Conservation (phyloP, 2,797 vertebrate genomes). For the Epinephelus coioides region DNA sequence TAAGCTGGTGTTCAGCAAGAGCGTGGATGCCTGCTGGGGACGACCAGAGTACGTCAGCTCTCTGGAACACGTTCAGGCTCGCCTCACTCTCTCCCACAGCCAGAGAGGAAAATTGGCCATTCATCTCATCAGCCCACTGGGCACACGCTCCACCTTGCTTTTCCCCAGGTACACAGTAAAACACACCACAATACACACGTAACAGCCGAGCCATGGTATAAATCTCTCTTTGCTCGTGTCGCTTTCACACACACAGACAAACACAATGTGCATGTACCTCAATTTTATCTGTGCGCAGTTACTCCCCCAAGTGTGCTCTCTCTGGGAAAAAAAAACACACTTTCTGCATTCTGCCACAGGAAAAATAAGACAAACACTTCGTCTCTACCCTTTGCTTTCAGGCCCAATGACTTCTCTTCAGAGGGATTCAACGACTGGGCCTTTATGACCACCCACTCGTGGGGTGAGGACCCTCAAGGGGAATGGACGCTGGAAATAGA, state of each 20-base stretch:
- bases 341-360: not conserved
- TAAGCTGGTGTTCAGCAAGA: constrained; percentile 91
- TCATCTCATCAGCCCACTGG: constrained; percentile 94
- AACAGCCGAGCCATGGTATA: constrained; percentile 14
- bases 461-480: constrained; percentile 95
- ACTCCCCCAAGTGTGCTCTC: constrained; percentile 24
- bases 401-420: constrained; percentile 93
- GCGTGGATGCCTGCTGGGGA: constrained; percentile 91
- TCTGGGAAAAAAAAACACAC: constrained; percentile 1
- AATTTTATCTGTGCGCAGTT: constrained; percentile 14
- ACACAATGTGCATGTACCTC: constrained; percentile 14
- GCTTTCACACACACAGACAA: constrained; percentile 26
- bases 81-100: constrained; percentile 94
- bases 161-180: constrained; percentile 89
- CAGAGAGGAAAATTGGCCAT: constrained; percentile 95
- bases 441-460: constrained; percentile 97
- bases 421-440: constrained; percentile 98
- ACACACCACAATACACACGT: constrained; percentile 25
- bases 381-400: constrained; percentile 60
- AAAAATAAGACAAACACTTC: not conserved
- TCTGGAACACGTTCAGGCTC: constrained; percentile 94
- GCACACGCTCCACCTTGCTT: constrained; percentile 95
- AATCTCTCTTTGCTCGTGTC: constrained; percentile 12
- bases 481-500: constrained; percentile 96
- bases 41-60: constrained; percentile 89